Evolutionary conservation across 2,888 invertebrate genomes (phyloP).

Genomic region (Torymus aiolomorphi): DNA sequence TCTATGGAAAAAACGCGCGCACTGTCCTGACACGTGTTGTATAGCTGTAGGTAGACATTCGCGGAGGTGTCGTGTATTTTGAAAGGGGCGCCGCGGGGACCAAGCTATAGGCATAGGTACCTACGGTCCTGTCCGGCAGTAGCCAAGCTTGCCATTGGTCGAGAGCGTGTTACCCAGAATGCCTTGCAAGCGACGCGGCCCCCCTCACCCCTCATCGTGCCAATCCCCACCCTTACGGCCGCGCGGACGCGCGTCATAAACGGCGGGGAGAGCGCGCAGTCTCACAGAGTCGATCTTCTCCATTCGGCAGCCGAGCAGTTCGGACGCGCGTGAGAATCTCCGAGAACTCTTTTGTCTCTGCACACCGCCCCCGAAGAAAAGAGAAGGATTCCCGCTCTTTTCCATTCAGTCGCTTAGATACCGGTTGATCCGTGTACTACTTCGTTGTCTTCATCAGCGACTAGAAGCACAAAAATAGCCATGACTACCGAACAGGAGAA

Average conservation of each 20-base stretch:
- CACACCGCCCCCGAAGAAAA: constrained; percentile 14
- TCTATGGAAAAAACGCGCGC: too few relatives aligned
- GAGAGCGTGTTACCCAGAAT: constrained; percentile 41
- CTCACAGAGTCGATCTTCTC: constrained; percentile 68
- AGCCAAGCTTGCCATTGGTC: constrained; percentile 55
- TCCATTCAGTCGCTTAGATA: background rate
- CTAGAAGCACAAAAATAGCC: background rate
- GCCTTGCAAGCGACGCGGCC: constrained; percentile 38
- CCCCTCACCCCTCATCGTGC: constrained; percentile 1
- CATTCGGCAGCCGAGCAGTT: constrained; percentile 70
- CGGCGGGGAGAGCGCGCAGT: constrained; percentile 4
- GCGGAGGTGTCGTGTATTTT: too few relatives aligned
- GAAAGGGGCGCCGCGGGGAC: too few relatives aligned
- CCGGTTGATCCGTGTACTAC: too few relatives aligned
- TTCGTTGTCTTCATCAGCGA: too few relatives aligned
- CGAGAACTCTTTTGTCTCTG: background rate
- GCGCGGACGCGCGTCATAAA: constrained; percentile 24
- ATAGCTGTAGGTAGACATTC: too few relatives aligned
- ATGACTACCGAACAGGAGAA: constrained; percentile 68
- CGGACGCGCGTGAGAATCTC: constrained; percentile 59
- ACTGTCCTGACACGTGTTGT: too few relatives aligned
- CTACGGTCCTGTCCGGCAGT: background rate
- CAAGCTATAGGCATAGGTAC: too few relatives aligned
- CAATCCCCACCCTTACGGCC: background rate
- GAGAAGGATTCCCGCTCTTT: background rate